A percentile compares a stretch with the other conserved stretches of the same genome.
Evolutionary conservation across 2,888 invertebrate species (phyloP).

Genomic region (Ennomos fuscantarius): DNA sequence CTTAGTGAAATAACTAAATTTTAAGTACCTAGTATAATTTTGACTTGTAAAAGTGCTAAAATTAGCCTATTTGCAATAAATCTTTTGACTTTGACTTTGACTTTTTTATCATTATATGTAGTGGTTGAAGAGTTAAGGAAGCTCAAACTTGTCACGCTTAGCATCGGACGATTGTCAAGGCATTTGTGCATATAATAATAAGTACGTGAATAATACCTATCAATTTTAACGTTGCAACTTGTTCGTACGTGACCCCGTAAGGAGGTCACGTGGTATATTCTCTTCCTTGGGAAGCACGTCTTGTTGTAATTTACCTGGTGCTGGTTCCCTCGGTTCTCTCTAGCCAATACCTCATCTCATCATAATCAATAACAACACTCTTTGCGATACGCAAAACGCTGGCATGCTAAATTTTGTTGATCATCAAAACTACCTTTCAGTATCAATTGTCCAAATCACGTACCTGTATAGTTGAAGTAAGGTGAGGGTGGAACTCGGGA

Average conservation of each 20-base stretch:
- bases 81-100: no score
- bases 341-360: not conserved
- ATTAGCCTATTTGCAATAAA: no score
- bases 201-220: slow-evolving; percentile 1
- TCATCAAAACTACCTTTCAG: slow-evolving; percentile 19
- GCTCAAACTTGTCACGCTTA: no score
- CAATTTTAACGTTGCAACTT: slow-evolving; percentile 10
- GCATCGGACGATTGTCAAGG: no score
- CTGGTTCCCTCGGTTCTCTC: not conserved
- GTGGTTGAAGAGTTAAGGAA: no score
- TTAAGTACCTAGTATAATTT: no score
- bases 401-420: slow-evolving; percentile 54
- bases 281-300: slow-evolving; percentile 21
- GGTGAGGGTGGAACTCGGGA: slow-evolving; percentile 70
- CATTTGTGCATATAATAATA: slow-evolving; percentile 7
- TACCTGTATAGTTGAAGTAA: slow-evolving; percentile 66
- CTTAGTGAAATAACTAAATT: no score
- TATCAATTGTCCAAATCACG: slow-evolving; percentile 47
- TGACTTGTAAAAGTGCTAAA: no score
- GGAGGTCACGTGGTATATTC: slow-evolving; percentile 28
- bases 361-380: not conserved
- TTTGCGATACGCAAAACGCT: slow-evolving; percentile 41
- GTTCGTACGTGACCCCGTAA: slow-evolving; percentile 28
- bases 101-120: no score
- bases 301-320: not conserved